phyloP scores from a whole-genome alignment of 2,113 vertebrate genomes.

The Onychorhynchus coronatus region DNA sequence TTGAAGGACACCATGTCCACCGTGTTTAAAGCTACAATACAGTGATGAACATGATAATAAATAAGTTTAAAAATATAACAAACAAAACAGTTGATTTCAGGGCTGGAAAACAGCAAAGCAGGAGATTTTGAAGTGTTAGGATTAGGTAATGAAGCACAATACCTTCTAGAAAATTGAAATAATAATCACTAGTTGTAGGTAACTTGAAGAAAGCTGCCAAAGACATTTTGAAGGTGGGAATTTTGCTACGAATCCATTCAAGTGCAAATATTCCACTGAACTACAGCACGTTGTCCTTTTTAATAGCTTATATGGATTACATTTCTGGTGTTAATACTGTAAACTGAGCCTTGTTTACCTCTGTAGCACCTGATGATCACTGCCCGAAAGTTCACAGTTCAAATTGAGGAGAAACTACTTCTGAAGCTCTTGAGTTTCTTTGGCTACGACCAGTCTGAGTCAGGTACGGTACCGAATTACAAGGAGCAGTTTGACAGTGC shows the following conservation, averaged over 20 bases:
- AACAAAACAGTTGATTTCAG: not conserved
- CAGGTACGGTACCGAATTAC: slow-evolving; percentile 72
- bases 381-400: slow-evolving; percentile 88
- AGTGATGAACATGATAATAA: not conserved
- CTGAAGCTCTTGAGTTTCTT: slow-evolving; percentile 94
- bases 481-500: not conserved
- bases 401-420: slow-evolving; percentile 95
- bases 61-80: not conserved
- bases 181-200: not conserved
- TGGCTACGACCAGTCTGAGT: slow-evolving; percentile 85
- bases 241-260: not conserved
- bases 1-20: rapidly evolving
- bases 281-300: not conserved
- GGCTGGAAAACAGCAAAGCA: not conserved
- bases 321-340: not conserved
- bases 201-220: not conserved
- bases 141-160: not conserved
- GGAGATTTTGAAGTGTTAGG: not conserved
- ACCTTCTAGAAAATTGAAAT: not conserved
- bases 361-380: slow-evolving; percentile 93
- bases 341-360: slow-evolving; percentile 43
- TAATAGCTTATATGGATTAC: not conserved
- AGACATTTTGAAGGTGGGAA: not conserved
- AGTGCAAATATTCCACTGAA: not conserved
- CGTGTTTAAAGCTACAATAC: not conserved